phyloP scores from a whole-genome alignment of 2,113 vertebrate species.

The Carassius carassius region DNA sequence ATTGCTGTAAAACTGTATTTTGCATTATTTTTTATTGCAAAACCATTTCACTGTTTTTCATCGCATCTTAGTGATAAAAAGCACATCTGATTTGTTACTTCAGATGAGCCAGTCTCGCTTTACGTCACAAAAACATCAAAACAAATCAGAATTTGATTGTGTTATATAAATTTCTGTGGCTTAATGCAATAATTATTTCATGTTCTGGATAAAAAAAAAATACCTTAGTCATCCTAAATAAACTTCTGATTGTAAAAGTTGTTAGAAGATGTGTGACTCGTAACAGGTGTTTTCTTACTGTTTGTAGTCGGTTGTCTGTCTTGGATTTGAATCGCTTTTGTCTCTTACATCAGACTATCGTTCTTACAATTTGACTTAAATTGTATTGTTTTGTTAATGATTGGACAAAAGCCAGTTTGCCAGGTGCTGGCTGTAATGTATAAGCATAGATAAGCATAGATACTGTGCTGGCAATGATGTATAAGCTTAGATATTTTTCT shows the following conservation, averaged over 20 bases:
- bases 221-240: not conserved
- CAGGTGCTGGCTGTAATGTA: no score
- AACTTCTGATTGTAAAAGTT: not conserved
- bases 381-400: not conserved
- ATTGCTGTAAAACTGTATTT: no score
- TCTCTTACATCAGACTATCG: not conserved
- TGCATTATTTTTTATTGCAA: no score
- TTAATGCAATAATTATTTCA: no score
- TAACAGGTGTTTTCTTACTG: not conserved
- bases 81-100: not conserved
- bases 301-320: not conserved
- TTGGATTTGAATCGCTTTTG: constrained; percentile 1
- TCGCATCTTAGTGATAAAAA: not conserved
- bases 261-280: not conserved
- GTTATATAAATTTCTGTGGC: not conserved
- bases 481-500: no score
- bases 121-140: not conserved
- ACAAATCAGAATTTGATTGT: no score
- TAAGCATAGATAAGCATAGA: not conserved
- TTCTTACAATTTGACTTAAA: not conserved
- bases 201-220: not conserved
- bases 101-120: not conserved
- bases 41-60: not conserved
- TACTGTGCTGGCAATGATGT: no score
- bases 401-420: no score